Evolutionary conservation across 2,888 invertebrate species (phyloP).

Genomic region (Lochmaea capreae): DNA sequence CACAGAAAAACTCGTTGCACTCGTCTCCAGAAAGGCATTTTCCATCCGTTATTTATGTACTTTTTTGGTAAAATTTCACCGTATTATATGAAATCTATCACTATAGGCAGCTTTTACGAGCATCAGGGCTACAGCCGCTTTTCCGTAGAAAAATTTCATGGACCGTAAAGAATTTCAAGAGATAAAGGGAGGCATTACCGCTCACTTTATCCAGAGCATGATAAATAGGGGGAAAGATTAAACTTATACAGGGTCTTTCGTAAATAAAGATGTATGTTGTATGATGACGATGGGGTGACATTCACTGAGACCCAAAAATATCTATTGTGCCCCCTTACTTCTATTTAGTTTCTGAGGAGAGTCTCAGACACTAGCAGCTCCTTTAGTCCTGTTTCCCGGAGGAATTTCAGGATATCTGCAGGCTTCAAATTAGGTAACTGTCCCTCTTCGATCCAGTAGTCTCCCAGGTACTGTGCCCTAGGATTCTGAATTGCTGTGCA

Average conservation of each 20-base stretch:
- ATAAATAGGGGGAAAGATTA: neutral
- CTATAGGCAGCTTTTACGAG: neutral
- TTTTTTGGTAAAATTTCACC: neutral
- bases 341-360: too few relatives aligned
- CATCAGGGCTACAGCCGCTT: neutral
- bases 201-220: neutral
- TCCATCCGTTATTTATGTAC: neutral
- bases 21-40: neutral
- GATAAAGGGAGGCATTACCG: conserved; percentile 1
- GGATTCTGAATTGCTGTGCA: too few relatives aligned
- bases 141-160: neutral
- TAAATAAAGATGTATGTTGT: too few relatives aligned
- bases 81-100: neutral
- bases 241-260: neutral
- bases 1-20: neutral
- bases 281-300: too few relatives aligned
- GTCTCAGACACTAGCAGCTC: too few relatives aligned
- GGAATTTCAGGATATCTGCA: too few relatives aligned
- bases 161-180: conserved; percentile 2
- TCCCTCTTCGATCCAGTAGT: too few relatives aligned
- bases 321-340: too few relatives aligned
- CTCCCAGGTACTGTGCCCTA: too few relatives aligned
- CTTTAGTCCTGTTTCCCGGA: too few relatives aligned
- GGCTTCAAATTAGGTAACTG: too few relatives aligned
- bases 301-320: too few relatives aligned